Percentiles rank a stretch among this genome's conserved stretches.
Evolutionary conservation across 2,797 vertebrate genomes (phyloP).

Genomic region (Molossus alvarezi): DNA sequence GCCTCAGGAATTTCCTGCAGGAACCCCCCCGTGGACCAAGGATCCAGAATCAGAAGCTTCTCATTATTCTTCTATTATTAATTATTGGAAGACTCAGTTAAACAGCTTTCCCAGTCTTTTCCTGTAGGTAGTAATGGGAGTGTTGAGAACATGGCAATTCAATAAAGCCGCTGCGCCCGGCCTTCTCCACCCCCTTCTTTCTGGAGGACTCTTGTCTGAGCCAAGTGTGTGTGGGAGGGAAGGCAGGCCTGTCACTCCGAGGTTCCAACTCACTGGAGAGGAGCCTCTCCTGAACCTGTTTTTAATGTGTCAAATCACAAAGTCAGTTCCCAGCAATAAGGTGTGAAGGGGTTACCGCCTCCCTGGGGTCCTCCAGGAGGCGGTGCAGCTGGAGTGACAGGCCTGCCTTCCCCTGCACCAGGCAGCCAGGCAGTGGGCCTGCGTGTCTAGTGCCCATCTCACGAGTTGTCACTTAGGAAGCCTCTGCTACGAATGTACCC

Average conservation of each 20-base stretch:
- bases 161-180: rapidly evolving
- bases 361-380: not conserved
- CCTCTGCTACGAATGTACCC: not conserved
- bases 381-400: not conserved
- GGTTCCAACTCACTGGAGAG: constrained; percentile 79
- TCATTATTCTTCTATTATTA: rapidly evolving
- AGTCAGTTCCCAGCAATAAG: constrained; percentile 66
- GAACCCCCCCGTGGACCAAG: not conserved
- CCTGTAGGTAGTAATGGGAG: rapidly evolving
- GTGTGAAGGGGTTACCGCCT: constrained; percentile 72
- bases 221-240: rapidly evolving
- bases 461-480: not conserved
- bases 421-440: not conserved
- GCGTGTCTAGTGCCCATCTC: not conserved
- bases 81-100: not conserved
- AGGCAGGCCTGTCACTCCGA: constrained; percentile 70
- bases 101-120: not conserved
- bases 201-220: not conserved
- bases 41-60: not conserved
- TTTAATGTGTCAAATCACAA: constrained; percentile 80
- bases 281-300: constrained; percentile 72
- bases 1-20: not conserved
- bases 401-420: not conserved
- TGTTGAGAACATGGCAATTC: rapidly evolving
- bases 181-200: not conserved